Conservation (phyloP, 2,888 invertebrate species). For the Nomada ruficornis region DNA sequence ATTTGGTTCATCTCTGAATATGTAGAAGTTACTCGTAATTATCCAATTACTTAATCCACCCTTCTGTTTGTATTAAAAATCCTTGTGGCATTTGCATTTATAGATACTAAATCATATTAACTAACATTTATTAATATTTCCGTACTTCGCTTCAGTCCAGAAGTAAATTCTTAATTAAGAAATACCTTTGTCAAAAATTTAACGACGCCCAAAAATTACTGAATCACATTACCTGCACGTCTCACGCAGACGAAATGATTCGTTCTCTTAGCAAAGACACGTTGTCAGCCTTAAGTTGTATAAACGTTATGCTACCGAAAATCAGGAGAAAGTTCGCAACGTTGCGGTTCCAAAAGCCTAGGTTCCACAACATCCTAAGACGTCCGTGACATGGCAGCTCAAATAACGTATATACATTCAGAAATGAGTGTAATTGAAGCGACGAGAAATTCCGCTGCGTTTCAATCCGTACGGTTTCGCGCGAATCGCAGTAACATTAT, state of each 20-base stretch:
- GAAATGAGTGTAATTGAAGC: slow-evolving; percentile 35
- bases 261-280: slow-evolving; percentile 1
- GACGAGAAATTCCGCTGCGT: slow-evolving; percentile 28
- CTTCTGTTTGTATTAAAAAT: no score
- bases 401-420: slow-evolving; percentile 29
- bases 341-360: slow-evolving; percentile 32
- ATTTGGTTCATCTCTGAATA: slow-evolving; percentile 32
- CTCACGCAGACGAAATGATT: slow-evolving; percentile 2
- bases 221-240: not conserved
- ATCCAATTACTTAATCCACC: no score
- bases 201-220: not conserved
- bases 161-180: no score
- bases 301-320: slow-evolving; percentile 22
- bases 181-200: no score
- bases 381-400: slow-evolving; percentile 15
- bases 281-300: slow-evolving; percentile 13
- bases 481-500: not conserved
- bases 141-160: no score
- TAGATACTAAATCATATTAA: no score
- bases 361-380: not conserved
- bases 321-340: slow-evolving; percentile 30
- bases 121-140: no score
- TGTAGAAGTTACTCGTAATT: no score
- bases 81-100: no score
- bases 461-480: slow-evolving; percentile 20